A percentile compares a stretch with the other conserved stretches of the same genome.
Conservation (phyloP, 2,113 vertebrate species). For the Corythaeola cristata region DNA sequence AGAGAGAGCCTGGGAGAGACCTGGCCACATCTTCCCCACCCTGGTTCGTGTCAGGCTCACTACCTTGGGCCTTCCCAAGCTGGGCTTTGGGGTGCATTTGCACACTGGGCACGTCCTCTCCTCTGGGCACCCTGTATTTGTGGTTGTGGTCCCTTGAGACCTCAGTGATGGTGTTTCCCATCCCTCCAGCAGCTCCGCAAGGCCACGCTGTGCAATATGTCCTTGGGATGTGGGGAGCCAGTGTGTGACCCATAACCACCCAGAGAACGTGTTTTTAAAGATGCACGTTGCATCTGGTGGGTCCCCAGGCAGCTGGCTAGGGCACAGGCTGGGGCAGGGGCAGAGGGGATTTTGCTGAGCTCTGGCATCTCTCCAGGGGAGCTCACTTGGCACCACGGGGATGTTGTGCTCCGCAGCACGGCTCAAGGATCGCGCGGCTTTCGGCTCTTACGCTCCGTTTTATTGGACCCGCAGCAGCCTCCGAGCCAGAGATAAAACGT, state of each 20-base stretch:
- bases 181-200: not conserved
- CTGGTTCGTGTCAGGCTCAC: not conserved
- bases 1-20: not conserved
- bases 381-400: not conserved
- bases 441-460: not conserved
- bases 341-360: not conserved
- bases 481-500: not conserved
- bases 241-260: too few species aligned
- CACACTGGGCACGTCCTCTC: accelerated
- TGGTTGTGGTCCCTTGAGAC: accelerated
- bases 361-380: not conserved
- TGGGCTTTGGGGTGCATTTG: not conserved
- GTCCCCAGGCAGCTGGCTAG: not conserved
- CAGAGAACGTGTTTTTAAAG: not conserved
- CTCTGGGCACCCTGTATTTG: accelerated
- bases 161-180: accelerated
- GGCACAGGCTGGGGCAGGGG: not conserved
- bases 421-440: not conserved
- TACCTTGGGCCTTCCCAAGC: not conserved
- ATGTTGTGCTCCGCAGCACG: accelerated
- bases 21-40: accelerated
- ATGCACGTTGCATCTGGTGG: not conserved
- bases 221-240: not conserved
- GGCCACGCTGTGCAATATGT: accelerated
- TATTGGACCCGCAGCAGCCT: not conserved